Conservation (phyloP, 2,888 invertebrate genomes). For the Anthrax anthrax region DNA sequence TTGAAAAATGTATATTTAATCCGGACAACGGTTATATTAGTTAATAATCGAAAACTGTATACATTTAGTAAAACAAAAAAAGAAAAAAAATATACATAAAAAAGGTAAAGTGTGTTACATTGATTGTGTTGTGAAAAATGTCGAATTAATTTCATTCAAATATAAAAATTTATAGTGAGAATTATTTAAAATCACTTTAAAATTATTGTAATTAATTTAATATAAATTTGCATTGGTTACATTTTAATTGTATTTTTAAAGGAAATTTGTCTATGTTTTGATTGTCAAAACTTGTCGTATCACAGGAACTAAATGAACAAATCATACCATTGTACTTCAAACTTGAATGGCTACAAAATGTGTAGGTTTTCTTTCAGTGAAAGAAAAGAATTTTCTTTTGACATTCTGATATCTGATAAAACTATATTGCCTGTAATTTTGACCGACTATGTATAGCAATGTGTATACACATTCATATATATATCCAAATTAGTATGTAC, state of each 20-base stretch:
- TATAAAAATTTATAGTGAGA: slow-evolving; percentile 1
- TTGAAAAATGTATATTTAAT: too few species aligned
- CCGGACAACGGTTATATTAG: too few species aligned
- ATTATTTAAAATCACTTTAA: background rate
- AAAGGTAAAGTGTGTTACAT: background rate
- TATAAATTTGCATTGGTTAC: background rate
- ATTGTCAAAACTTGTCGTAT: background rate
- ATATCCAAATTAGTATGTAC: background rate
- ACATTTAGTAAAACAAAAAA: background rate
- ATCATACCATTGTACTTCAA: too few species aligned
- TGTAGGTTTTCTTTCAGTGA: background rate
- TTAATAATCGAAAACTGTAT: too few species aligned
- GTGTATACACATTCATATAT: background rate
- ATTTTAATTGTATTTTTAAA: too few species aligned
- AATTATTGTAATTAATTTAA: background rate
- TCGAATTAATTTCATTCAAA: background rate
- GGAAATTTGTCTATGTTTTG: background rate
- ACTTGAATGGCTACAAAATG: background rate
- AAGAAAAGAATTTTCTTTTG: background rate
- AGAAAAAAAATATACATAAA: too few species aligned
- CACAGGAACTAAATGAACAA: background rate
- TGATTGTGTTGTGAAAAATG: background rate
- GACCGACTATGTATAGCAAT: too few species aligned
- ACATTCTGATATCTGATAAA: too few species aligned
- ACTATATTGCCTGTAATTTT: too few species aligned